Base-by-base conservation (phyloP, 2,797 vertebrate species). In the Micrastur ruficollis region DNA sequence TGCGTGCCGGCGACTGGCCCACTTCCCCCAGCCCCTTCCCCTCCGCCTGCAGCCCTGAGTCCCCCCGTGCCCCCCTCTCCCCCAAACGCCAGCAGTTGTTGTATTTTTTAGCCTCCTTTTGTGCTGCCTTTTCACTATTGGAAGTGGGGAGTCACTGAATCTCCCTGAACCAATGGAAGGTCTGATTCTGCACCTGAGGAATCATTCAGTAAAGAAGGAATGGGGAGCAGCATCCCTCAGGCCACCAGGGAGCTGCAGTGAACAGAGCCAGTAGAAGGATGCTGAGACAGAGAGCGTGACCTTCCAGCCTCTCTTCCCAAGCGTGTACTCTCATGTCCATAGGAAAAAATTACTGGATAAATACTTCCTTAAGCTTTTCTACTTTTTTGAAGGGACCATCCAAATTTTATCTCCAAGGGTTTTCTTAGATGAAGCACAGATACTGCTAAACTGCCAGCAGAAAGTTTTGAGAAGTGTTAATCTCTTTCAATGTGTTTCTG, bases 291-390 rank as follows among this genome's bases (percentile, higher is more conserved):
- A 21, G n/a, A 38, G 34, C 2, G 1, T 34, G 44, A 1, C 13
- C 25, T 29, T 52, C 20, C 23, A 26, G 23, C 32, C 42, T n/a
- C 32, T n/a, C 38, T 47, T 46, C 22, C 47, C 3, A 3, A 22
- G 49, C 6, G 2, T 5, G 1, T 31, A 1, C 23, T n/a, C 29
- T n/a, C 18, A 8, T 0, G 25, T 10, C 19, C 8, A 4, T 0
- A 12, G 14, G 25, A 17, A 18, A 61, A 65, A 61, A 20, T 1
- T 11, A 40, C 40, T 2, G 0, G 27, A 50, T 15, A 44, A 72
- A 8, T 14, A 8, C 7, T 52, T 56, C 67, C 72, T 52, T 14
- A 29, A 73, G 32, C 3, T 55, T 59, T 59, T n/a, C 5, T 44
- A 29, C 21, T n/a, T 73, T 21, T 42, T 34, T 6, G 5, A 56